Base-by-base conservation (phyloP, 1,140 invertebrate species). In the Lepidurus apus region DNA sequence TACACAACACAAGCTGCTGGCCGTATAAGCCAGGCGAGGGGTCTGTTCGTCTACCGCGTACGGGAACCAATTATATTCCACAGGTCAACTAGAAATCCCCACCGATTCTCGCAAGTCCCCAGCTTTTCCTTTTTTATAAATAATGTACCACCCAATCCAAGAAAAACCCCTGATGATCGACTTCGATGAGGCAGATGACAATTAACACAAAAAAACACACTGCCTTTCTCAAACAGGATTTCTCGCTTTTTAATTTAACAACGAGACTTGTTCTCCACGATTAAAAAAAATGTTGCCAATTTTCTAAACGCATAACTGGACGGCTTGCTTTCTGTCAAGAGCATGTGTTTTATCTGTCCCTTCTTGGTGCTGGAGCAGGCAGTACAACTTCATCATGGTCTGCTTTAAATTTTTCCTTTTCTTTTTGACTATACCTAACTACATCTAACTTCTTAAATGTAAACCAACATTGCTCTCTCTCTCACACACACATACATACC, bases 141-240 rank as follows among this genome's bases (percentile, higher is more conserved):
- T 34, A 34, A 34, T 34, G 53, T 65, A 65, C 53, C 17, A 65
- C 53, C 53, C 53, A 9, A 65, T 65, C 53, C 53, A 13, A 3
- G 17, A 21, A 65, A 13, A 65, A 4, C 53, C 53, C 53, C 53
- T 21, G 53, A 65, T 65, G 53, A 65, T 65, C 53, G 21, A 65
- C 53, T 65, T 65, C 21, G n/a, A 65, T 65, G 53, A 65, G 53
- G 53, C 53, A 65, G 47, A 65, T 65, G 53, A 65, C 17, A 21
- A 65, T 65, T 65, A 65, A 65, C 53, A 65, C 53, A 65, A 65
- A 65, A 65, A 21, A 65, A 65, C 53, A 17, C 21, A 65, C 10
- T 65, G 53, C 53, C 53, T n/a, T 65, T 13, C 11, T 65, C 47
- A n/a, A 65, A 65, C 47, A 65, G 13, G 47, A 65, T 65, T 65